These are phyloP conservation scores for Eidolon helvum DNA, from an alignment of 2,113 vertebrate species.

Conservation along the genomic window DNA sequence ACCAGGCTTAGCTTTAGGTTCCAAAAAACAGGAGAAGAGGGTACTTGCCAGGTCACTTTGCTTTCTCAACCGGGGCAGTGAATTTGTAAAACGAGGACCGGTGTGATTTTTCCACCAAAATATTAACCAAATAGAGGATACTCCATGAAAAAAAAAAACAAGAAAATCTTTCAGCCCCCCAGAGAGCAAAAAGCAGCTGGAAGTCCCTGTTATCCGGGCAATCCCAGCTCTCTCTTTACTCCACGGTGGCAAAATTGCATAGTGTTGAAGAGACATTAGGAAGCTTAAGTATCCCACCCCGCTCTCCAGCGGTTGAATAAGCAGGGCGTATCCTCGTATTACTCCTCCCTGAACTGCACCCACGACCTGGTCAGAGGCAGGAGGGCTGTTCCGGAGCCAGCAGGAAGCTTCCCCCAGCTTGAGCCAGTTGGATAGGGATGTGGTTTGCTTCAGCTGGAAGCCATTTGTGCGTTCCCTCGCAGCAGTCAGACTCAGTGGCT, in stretches of 20 bases:
- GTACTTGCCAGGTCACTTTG: neutral
- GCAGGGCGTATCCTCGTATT: slow-evolving; percentile 38
- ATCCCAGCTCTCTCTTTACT: slow-evolving; percentile 44
- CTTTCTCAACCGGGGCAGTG: neutral
- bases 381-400: slow-evolving; percentile 47
- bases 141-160: slow-evolving; percentile 1
- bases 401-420: slow-evolving; percentile 37
- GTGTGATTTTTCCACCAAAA: slow-evolving; percentile 3
- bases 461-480: slow-evolving; percentile 44
- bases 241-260: slow-evolving; percentile 47
- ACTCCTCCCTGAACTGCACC: slow-evolving; percentile 55
- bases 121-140: neutral
- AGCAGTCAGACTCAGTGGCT: slow-evolving; percentile 24
- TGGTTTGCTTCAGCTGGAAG: slow-evolving; percentile 62
- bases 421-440: slow-evolving; percentile 50
- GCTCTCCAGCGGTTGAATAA: slow-evolving; percentile 36
- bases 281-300: slow-evolving; percentile 40
- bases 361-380: slow-evolving; percentile 65
- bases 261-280: slow-evolving; percentile 48
- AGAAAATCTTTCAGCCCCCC: slow-evolving; percentile 45
- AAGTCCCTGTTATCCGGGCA: neutral
- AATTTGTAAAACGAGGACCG: neutral
- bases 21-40: neutral
- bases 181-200: slow-evolving; percentile 38
- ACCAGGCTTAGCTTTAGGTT: neutral